Evolutionary conservation across 2,113 vertebrate genomes (phyloP), one percentile per base, ranked within the genome.

Genomic region (Eleginops maclovinus): DNA sequence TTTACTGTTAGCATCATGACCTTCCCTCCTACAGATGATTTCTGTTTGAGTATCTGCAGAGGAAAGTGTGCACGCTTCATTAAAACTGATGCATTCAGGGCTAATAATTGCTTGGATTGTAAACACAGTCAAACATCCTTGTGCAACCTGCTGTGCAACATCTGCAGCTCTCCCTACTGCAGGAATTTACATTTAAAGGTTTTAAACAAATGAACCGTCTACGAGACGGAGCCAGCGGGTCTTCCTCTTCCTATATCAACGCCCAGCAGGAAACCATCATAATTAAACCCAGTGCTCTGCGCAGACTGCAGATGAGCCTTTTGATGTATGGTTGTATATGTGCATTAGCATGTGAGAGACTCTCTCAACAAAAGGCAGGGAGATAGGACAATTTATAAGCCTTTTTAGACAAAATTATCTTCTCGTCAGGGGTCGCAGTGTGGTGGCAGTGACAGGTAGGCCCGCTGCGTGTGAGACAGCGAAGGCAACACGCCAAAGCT

Each of bases 271-370:
- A 81, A 63, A 72, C 31, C 4, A 5, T 66, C 41, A 46, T 82
- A 82, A 89, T 87, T 83, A 86, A 86, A 83, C 66, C 50, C 66
- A 59, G 12, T 24, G 59, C 68, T 69, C 59, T 24, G 26, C 76
- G 72, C 56, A 40, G 53, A 60, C 22, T 44, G 59, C 15, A 31
- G 54, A 53, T 69, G 53, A 6, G 19, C 28, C 54, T 56, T 36
- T 68, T 78, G 61, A 81, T 77, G 16, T 53, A 69, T 46, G 40
- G 47, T 26, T n/a, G 43, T 50, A 50, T 60, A n/a, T 1, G 31
- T 65, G 21, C 9, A 49, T 60, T n/a, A n/a, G 0, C 0, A 2
- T 31, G 53, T 24, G 40, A 36, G 6, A 47, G 12, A 15, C 51
- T 72, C 63, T 44, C 4, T 19, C 14, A n/a, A 56, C 49, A 66